Percentiles rank a stretch among this genome's conserved stretches.
phyloP scores from a whole-genome alignment of 2,113 vertebrate species.

The Pterocles gutturalis region DNA sequence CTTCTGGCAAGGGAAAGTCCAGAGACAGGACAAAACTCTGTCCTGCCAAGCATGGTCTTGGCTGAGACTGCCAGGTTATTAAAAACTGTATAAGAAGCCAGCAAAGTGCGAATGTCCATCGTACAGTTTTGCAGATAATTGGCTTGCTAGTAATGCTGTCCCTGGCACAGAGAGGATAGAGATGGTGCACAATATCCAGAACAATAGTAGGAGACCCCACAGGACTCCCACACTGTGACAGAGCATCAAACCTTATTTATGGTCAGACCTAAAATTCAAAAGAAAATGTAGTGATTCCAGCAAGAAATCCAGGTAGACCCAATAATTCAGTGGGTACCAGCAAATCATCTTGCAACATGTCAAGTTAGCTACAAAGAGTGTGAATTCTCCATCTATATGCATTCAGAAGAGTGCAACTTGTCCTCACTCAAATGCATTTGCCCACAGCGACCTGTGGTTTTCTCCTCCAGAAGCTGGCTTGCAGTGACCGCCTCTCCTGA shows the following conservation, averaged over 20 bases:
- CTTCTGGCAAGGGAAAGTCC: neutral
- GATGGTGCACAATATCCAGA: neutral
- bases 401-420: neutral
- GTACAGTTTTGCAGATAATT: slow-evolving; percentile 8
- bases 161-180: neutral
- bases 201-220: neutral
- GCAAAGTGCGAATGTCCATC: neutral
- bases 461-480: neutral
- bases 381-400: neutral
- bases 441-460: neutral
- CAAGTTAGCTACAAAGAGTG: neutral
- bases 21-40: slow-evolving; percentile 3
- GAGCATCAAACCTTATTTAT: neutral
- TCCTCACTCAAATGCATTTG: neutral
- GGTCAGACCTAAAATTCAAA: neutral
- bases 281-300: neutral
- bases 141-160: neutral
- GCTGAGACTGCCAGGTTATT: slow-evolving; percentile 40
- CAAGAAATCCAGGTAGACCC: neutral
- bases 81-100: neutral
- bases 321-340: neutral
- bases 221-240: neutral
- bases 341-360: neutral
- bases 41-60: slow-evolving; percentile 21
- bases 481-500: neutral